A percentile compares a stretch with the other conserved stretches of the same genome.
phyloP scores from a whole-genome alignment of 2,113 vertebrate species.

The Python bivittatus region DNA sequence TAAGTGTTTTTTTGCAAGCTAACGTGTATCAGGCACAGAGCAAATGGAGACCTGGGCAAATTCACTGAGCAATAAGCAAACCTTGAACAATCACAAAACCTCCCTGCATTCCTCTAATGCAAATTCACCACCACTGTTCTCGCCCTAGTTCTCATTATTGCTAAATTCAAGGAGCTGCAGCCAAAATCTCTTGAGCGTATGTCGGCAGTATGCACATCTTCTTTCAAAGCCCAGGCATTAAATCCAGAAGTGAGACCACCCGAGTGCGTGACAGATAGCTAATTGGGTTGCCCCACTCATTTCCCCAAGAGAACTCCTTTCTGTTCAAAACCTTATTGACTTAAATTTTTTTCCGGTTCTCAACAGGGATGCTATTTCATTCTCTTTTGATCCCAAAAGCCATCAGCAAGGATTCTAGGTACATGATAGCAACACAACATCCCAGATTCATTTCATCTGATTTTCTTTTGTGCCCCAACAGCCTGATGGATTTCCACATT shows the following conservation, averaged over 20 bases:
- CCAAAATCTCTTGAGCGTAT: conserved; percentile 1
- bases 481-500: conserved; percentile 60
- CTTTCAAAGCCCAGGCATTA: conserved; percentile 9
- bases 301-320: conserved; percentile 59
- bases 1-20: not conserved
- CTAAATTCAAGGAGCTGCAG: not conserved
- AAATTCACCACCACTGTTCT: not conserved
- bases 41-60: not conserved
- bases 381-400: conserved; percentile 82
- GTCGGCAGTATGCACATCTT: conserved; percentile 27
- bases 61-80: not conserved
- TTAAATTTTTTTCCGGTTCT: conserved; percentile 73
- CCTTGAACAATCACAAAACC: not conserved
- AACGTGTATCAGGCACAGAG: not conserved
- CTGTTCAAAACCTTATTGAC: conserved; percentile 78
- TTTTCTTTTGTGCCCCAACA: conserved; percentile 37
- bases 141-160: not conserved
- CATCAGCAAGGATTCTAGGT: conserved; percentile 73
- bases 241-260: conserved; percentile 45
- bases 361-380: conserved; percentile 74
- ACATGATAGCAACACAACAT: conserved; percentile 45
- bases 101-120: not conserved
- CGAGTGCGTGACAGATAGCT: conserved; percentile 34
- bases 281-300: conserved; percentile 56
- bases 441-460: conserved; percentile 5